Percentiles rank a stretch among this genome's conserved stretches.
phyloP scores from a whole-genome alignment of 2,113 vertebrate species.

The Boulengeromyrus knoepffleri region DNA sequence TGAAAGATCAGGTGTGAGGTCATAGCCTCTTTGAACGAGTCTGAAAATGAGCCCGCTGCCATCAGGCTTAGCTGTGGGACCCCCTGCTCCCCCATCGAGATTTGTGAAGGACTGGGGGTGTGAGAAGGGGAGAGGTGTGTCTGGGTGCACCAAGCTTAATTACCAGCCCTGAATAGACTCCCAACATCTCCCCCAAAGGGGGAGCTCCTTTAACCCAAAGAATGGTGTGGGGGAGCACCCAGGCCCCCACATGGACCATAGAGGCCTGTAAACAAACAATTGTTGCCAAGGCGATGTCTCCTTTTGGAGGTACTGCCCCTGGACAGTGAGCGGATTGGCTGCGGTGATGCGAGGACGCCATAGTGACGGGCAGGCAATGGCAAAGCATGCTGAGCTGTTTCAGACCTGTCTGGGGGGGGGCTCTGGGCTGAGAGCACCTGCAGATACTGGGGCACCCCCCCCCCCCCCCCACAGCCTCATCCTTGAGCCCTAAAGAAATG shows the following conservation, averaged over 20 bases:
- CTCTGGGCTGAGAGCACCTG: constrained; percentile 20
- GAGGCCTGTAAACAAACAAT: constrained; percentile 36
- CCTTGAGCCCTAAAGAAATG: not conserved
- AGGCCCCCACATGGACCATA: constrained; percentile 19
- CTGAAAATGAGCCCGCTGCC: not conserved
- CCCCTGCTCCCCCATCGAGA: not conserved
- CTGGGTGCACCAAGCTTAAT: constrained; percentile 33
- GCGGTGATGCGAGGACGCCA: constrained; percentile 24
- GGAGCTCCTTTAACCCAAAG: constrained; percentile 28
- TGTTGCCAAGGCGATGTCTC: constrained; percentile 39
- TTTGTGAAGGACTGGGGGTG: not conserved
- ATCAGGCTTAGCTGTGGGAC: not conserved
- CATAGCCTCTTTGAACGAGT: not conserved
- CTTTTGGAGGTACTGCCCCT: constrained; percentile 31
- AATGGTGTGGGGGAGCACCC: constrained; percentile 21
- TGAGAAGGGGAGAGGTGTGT: constrained; percentile 17
- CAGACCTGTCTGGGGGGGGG: constrained; percentile 1
- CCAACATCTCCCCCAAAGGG: constrained; percentile 31
- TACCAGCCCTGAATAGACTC: constrained; percentile 35
- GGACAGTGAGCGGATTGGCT: constrained; percentile 22
- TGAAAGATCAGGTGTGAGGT: not conserved
- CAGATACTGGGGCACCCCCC: not conserved
- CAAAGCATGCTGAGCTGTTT: constrained; percentile 29
- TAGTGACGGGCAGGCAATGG: constrained; percentile 29
- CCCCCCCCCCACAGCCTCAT: not conserved